These are phyloP conservation scores for Loriculus beryllinus DNA, from an alignment of 2,797 vertebrate genomes.

Conservation along the genomic window DNA sequence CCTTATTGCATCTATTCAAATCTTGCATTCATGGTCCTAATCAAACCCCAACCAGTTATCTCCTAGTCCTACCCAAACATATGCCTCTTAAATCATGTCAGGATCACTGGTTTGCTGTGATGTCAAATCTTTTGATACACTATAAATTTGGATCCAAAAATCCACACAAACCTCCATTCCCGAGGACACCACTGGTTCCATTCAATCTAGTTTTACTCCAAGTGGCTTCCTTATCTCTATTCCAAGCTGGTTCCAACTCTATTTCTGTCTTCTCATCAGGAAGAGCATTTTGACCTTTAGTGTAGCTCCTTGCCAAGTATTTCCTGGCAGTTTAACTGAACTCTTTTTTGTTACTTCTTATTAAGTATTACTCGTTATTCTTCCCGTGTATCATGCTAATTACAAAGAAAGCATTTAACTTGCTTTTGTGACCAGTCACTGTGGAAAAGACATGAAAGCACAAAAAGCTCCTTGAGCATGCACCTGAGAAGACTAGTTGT, in stretches of 20 bases:
- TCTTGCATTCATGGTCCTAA: not conserved
- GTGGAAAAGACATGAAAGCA: not conserved
- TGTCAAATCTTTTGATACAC: not conserved
- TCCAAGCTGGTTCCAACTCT: not conserved
- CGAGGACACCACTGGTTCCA: not conserved
- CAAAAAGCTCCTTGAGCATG: not conserved
- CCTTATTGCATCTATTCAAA: not conserved
- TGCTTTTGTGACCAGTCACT: not conserved
- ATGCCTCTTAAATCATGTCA: not conserved
- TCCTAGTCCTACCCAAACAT: not conserved
- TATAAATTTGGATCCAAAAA: not conserved
- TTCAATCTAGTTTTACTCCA: not conserved
- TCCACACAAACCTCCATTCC: not conserved
- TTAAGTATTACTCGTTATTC: not conserved
- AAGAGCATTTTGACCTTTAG: not conserved
- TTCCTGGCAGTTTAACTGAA: not conserved
- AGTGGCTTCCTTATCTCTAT: not conserved
- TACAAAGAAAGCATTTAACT: not conserved
- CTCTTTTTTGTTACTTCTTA: not conserved
- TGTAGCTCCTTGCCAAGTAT: not conserved
- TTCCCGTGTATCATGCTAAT: not conserved
- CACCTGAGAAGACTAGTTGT: not conserved
- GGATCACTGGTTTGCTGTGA: not conserved
- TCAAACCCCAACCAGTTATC: not conserved
- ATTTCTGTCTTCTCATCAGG: not conserved